These are phyloP conservation scores for Ditula angustiorana DNA, from an alignment of 2,888 invertebrate species.

Conservation along the genomic window DNA sequence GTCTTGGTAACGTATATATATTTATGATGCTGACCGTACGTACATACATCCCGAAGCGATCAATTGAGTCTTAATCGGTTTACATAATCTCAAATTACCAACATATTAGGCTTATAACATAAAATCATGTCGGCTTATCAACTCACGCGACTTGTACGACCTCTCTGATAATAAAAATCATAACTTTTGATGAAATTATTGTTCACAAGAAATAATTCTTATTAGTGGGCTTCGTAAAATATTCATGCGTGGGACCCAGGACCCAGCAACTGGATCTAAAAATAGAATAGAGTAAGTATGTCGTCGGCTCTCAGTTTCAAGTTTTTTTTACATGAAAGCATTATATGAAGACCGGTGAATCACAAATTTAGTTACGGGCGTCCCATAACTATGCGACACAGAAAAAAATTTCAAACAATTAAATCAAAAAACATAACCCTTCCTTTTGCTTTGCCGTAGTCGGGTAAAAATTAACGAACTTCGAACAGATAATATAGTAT, in stretches of 20 bases:
- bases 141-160: neutral
- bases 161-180: conserved; percentile 1
- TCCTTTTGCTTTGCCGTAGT: too few relatives aligned
- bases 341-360: too few relatives aligned
- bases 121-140: neutral
- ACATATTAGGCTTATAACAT: neutral
- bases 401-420: too few relatives aligned
- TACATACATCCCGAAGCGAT: neutral
- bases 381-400: too few relatives aligned
- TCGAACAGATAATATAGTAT: too few relatives aligned
- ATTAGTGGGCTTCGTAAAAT: neutral
- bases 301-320: neutral
- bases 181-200: conserved; percentile 9
- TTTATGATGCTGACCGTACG: too few relatives aligned
- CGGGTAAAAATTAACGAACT: too few relatives aligned
- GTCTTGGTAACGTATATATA: too few relatives aligned
- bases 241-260: neutral
- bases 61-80: neutral
- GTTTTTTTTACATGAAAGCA: too few relatives aligned
- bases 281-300: neutral
- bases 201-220: neutral
- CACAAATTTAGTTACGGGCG: too few relatives aligned
- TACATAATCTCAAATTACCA: neutral
- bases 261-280: neutral
- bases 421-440: too few relatives aligned